Evolutionary conservation across 2,797 vertebrate genomes (phyloP), one percentile per base, ranked within the genome.

Genomic region (Amphiprion clarkii): DNA sequence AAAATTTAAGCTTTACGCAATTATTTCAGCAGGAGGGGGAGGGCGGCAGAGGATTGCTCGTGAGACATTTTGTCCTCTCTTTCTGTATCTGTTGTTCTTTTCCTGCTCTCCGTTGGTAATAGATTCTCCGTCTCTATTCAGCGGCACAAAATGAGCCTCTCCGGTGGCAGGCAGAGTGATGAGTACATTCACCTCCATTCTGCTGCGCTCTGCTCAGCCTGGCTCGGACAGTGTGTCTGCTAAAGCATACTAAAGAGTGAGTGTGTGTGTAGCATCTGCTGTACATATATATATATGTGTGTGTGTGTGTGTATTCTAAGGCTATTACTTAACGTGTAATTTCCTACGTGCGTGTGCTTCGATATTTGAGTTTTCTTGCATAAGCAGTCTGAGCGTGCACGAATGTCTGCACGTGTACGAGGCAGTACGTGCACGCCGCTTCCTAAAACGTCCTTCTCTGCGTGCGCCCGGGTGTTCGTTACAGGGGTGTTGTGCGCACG

Each of bases 61-160:
- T 67, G 77, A 89, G 88, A 88, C 74, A 61, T 76, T 86, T 76
- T 83, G 71, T 88, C 81, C 74, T 86, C 56, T 67, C 57, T 71
- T 63, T 82, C 79, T 59, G 55, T 74, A 68, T 88, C 82, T 80
- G 82, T 81, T 90, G 64, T 84, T 91, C 78, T 78, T 83, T 83
- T 59, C 31, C 75, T 58, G 76, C 83, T 87, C 78, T 86, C 78
- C 2, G 48, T 53, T n/a, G 53, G 76, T 88, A 90, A 91, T 82
- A 79, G 88, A 87, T 88, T 89, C 75, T 74, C 65, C 72, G 54
- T 74, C 83, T 88, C 86, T 82, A 84, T 89, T 92, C 87, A 91
- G 88, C 70, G 61, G 67, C 88, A 88, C 83, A 87, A 84, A 91
- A 88, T 84, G 87, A 92, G 85, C 81, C 72, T 90, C 87, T 91